Conservation (phyloP, 37 sponge, comb jelly and placozoan genomes). For the Aplysina aerophoba region DNA sequence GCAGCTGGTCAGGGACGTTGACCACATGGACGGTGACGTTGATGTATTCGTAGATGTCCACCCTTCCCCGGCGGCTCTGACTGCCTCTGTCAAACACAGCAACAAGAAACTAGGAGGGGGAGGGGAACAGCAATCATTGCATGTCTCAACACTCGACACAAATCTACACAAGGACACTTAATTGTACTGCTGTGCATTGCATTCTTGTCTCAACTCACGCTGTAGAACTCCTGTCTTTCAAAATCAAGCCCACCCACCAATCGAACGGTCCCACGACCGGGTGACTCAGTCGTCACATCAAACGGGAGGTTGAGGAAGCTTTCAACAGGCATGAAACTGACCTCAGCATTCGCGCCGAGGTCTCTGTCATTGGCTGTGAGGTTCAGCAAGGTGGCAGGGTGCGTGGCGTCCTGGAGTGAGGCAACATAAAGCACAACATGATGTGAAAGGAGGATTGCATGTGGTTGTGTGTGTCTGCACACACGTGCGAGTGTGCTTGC, state of each 20-base stretch:
- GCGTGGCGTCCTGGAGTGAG: not conserved
- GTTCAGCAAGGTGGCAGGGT: not conserved
- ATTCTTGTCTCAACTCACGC: too few relatives aligned
- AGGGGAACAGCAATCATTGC: not conserved
- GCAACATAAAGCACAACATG: not conserved
- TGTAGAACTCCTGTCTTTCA: too few relatives aligned
- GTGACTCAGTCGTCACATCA: not conserved
- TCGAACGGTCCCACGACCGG: too few relatives aligned
- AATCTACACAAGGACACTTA: too few relatives aligned
- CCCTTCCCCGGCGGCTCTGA: not conserved
- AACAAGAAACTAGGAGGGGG: not conserved
- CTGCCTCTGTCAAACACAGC: not conserved
- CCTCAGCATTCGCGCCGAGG: not conserved
- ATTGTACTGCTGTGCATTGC: too few relatives aligned
- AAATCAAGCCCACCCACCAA: too few relatives aligned
- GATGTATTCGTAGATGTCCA: not conserved
- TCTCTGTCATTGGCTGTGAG: not conserved
- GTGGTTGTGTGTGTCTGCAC: too few relatives aligned
- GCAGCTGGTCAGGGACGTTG: not conserved
- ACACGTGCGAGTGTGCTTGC: too few relatives aligned
- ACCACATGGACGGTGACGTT: not conserved
- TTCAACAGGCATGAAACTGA: not conserved
- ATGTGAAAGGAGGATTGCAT: not conserved
- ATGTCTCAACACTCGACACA: not conserved
- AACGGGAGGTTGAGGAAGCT: constrained; percentile 7